Conservation (phyloP, 2,797 vertebrate species). For the Syngnathus acus region DNA sequence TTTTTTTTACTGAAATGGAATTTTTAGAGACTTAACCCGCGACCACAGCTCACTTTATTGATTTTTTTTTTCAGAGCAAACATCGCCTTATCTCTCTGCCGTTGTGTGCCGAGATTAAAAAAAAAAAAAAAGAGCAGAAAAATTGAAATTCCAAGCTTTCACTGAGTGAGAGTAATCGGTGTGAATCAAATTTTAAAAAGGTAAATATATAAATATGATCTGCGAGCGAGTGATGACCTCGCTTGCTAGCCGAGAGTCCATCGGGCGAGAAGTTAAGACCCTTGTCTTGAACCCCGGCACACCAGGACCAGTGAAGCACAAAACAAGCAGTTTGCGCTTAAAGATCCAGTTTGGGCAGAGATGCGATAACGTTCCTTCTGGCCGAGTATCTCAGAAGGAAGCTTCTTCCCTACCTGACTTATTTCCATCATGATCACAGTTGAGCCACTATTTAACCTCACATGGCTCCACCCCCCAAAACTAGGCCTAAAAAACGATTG, state of each 20-base stretch:
- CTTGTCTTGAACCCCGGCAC: not conserved
- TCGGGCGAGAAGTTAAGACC: not conserved
- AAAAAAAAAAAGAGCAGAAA: not conserved
- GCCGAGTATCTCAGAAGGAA: constrained; percentile 60
- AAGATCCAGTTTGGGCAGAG: not conserved
- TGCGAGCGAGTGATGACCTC: constrained; percentile 41
- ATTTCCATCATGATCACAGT: constrained; percentile 76
- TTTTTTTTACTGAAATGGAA: constrained; percentile 9
- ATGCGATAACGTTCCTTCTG: constrained; percentile 73
- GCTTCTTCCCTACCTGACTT: constrained; percentile 19
- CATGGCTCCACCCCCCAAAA: constrained; percentile 49
- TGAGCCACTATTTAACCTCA: constrained; percentile 63
- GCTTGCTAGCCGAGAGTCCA: constrained; percentile 3
- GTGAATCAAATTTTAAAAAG: not conserved
- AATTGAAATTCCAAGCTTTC: constrained; percentile 6
- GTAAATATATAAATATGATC: constrained; percentile 16
- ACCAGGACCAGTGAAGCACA: not conserved
- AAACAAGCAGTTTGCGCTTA: not conserved
- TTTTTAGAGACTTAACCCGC: constrained; percentile 7
- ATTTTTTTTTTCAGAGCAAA: constrained; percentile 4
- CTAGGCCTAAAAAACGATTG: too few relatives aligned
- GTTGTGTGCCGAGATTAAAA: not conserved
- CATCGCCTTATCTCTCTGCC: constrained; percentile 6
- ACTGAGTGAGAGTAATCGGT: not conserved
- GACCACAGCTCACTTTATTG: constrained; percentile 7